Evolutionary conservation across 2,888 invertebrate genomes (phyloP), one percentile per base, ranked within the genome.

Genomic region (Plagodis dolabraria): DNA sequence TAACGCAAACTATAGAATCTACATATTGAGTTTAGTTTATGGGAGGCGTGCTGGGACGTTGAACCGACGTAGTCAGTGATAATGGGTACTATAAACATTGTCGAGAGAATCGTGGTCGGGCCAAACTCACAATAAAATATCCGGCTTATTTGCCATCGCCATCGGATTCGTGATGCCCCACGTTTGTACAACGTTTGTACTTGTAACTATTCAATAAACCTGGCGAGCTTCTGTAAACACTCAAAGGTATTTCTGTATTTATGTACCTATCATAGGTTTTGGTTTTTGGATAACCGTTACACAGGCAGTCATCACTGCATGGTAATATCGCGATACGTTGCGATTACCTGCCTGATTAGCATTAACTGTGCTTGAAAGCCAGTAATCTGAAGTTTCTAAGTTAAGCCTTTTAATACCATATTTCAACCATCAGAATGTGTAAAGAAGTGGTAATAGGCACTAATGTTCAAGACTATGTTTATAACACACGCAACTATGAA

Each of bases 81-180:
- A 91, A 91, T 86, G 71, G 78, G 72, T 70, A 78, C 81, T 69
- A 82, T 84, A 91, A 90, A 91, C 87, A 91, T 77, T 76, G 78
- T 72, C 76, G 75, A 74, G 75, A 74, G 71, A 74, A 83, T 90
- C 90, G 91, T 91, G 91, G 73, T 64, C 67, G 72, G 83, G 80
- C 80, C 87, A 79, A 85, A 85, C 85, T 83, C 72, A 84, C 80
- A 83, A 87, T 85, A 87, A 83, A 86, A 87, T 86, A 83, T 83
- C 78, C 82, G 78, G 74, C 82, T 82, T 87, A 87, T 89, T 89
- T 88, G 86, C 87, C 80, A 84, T 79, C 76, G 83, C 83, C 80
- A 78, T 78, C 75, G 80, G 76, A 80, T 80, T 87, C 82, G 81
- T 86, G 83, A 81, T 80, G 77, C 69, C 75, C 76, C 77, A 74